Conservation (phyloP, 2,113 vertebrate species). For the Tragelaphus buxtoni region DNA sequence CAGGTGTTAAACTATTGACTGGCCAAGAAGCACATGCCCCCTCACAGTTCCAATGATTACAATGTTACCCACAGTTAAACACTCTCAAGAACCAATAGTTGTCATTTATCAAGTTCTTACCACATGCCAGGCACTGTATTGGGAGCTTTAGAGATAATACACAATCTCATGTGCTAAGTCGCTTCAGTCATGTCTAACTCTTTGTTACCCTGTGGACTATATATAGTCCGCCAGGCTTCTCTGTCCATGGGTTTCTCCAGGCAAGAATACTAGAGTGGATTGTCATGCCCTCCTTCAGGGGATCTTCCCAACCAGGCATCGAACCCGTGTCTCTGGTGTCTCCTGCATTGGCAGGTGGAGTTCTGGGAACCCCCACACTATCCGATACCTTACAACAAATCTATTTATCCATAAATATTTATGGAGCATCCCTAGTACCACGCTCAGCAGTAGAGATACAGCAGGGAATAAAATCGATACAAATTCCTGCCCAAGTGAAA, state of each 20-base stretch:
- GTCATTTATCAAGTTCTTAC: not conserved
- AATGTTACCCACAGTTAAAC: too few species aligned
- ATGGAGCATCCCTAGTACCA: not conserved
- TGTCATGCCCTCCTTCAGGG: not conserved
- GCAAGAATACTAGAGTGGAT: not conserved
- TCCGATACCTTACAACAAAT: not conserved
- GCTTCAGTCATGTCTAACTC: not conserved
- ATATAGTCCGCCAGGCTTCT: not conserved
- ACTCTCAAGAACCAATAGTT: not conserved
- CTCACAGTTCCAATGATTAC: not conserved
- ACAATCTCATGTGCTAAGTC: not conserved
- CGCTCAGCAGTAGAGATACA: not conserved
- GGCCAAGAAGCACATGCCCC: not conserved
- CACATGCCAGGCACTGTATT: fast-evolving
- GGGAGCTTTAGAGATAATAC: fast-evolving
- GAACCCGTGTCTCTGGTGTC: not conserved
- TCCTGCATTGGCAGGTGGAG: not conserved
- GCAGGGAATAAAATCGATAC: not conserved
- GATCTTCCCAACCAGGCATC: not conserved
- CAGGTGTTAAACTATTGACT: too few species aligned
- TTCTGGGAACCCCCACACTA: not conserved
- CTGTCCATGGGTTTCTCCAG: not conserved
- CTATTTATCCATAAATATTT: not conserved
- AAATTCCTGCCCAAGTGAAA: not conserved
- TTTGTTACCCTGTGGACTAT: not conserved